Conservation (phyloP, 2,888 invertebrate species). For the Euzophera pinguis region DNA sequence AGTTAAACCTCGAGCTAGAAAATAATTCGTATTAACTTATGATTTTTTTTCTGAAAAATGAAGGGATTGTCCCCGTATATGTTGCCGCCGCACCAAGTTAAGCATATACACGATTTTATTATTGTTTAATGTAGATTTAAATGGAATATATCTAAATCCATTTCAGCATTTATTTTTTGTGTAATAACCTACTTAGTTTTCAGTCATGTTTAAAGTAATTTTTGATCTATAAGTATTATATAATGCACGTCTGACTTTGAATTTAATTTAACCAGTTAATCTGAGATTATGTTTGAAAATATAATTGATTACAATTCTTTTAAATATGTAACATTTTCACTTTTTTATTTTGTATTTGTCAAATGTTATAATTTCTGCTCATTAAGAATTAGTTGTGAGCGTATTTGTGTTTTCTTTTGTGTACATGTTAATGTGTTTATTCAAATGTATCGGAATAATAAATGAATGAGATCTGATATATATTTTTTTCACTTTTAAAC, state of each 20-base stretch:
- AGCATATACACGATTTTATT: too few relatives aligned
- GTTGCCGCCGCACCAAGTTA: too few relatives aligned
- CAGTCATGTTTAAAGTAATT: background rate
- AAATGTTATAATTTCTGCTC: slow-evolving; percentile 4
- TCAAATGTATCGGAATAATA: slow-evolving; percentile 10
- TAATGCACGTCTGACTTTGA: slow-evolving; percentile 1
- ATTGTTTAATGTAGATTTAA: too few relatives aligned
- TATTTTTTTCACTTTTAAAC: background rate
- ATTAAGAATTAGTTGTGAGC: slow-evolving; percentile 7
- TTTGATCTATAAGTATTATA: background rate
- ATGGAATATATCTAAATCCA: background rate
- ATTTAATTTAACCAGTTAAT: slow-evolving; percentile 12
- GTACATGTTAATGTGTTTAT: background rate
- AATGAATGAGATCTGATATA: slow-evolving; percentile 5
- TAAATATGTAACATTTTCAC: background rate
- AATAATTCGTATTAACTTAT: too few relatives aligned
- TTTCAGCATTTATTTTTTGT: background rate
- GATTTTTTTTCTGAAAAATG: too few relatives aligned
- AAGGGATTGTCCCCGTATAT: too few relatives aligned
- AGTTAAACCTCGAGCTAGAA: too few relatives aligned
- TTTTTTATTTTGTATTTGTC: background rate
- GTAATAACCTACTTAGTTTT: too few relatives aligned
- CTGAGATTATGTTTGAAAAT: slow-evolving; percentile 13
- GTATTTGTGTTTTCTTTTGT: slow-evolving; percentile 3
- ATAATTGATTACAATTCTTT: background rate